Percentiles rank a stretch among this genome's conserved stretches.
Evolutionary conservation across 2,888 invertebrate species (phyloP).

Genomic region (Leucophenga maculata): DNA sequence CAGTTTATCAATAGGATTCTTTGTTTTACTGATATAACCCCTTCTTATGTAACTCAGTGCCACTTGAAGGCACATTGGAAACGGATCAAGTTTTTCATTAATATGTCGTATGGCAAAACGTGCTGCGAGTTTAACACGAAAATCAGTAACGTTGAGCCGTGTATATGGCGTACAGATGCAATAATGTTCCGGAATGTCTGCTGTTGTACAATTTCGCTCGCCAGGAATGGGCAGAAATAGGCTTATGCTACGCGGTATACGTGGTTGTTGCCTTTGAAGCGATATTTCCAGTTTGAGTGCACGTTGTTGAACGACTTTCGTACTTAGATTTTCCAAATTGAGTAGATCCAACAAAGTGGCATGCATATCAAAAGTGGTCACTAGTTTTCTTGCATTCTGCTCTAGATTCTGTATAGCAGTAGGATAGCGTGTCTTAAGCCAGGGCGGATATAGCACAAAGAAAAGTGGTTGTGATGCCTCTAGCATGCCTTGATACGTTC

Average conservation of each 20-base stretch:
- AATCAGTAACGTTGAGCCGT: neutral
- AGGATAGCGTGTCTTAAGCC: conserved; percentile 78
- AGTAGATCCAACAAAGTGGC: conserved; percentile 82
- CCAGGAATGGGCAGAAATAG: conserved; percentile 81
- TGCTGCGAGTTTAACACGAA: neutral
- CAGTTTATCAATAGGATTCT: neutral
- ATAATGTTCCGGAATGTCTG: conserved; percentile 85
- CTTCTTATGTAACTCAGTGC: neutral
- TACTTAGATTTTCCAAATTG: conserved; percentile 72
- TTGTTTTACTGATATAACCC: neutral
- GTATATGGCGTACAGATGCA: conserved; percentile 82
- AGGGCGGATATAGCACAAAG: conserved; percentile 80
- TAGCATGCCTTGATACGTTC: conserved; percentile 83
- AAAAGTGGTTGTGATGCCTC: conserved; percentile 90
- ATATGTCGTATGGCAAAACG: neutral
- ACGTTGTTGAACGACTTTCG: conserved; percentile 68
- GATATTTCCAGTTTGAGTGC: conserved; percentile 44
- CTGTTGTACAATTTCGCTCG: conserved; percentile 81
- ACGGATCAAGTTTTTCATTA: neutral
- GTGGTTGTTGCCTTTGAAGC: conserved; percentile 42
- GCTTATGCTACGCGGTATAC: conserved; percentile 78
- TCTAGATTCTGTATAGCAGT: conserved; percentile 78
- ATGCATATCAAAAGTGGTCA: conserved; percentile 88
- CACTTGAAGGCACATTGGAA: neutral
- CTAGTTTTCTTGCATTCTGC: conserved; percentile 79